Evolutionary conservation across 2,113 vertebrate genomes (phyloP).

Genomic region (Callithrix jacchus): DNA sequence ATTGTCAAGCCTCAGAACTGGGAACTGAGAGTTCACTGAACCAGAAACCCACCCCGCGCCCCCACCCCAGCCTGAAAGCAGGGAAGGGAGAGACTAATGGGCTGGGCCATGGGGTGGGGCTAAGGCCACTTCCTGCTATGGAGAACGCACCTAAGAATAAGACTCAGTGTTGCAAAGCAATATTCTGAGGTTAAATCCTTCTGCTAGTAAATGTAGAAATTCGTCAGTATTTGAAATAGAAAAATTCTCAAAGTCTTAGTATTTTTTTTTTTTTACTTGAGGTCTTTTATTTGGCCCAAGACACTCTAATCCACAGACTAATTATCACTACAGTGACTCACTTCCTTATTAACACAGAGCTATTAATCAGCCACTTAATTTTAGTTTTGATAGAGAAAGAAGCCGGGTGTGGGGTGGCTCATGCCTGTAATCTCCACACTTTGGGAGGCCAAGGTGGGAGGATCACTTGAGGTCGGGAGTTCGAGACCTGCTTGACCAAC

Average conservation of each 20-base stretch:
- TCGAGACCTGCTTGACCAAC: neutral
- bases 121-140: neutral
- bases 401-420: neutral
- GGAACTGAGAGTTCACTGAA: no score
- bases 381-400: neutral
- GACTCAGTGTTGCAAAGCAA: fast-evolving
- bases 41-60: fast-evolving
- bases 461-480: no score
- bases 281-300: neutral
- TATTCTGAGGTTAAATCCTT: neutral
- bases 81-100: neutral
- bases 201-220: neutral
- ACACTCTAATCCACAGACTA: neutral
- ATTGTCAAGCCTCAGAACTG: fast-evolving
- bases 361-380: neutral
- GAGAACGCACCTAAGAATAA: neutral
- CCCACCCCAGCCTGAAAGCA: neutral
- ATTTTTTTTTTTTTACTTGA: neutral
- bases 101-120: neutral
- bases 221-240: neutral
- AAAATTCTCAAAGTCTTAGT: neutral
- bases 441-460: no score
- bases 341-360: neutral
- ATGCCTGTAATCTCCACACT: no score
- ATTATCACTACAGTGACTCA: fast-evolving